phyloP scores from a whole-genome alignment of 2,113 vertebrate species.

The Brachyistius frenatus region DNA sequence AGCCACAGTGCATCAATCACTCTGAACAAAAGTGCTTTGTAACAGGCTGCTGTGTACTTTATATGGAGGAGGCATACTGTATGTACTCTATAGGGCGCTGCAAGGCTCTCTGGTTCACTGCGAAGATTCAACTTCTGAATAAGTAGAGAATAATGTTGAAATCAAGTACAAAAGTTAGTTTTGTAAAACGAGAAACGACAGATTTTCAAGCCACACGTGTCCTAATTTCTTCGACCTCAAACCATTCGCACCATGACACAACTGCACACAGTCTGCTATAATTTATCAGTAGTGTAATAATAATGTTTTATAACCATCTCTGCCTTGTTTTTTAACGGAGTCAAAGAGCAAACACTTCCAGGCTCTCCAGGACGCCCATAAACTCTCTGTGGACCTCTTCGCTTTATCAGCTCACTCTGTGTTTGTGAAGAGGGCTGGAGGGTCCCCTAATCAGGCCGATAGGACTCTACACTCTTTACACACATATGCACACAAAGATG shows the following conservation, averaged over 20 bases:
- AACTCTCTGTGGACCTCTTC: slow-evolving; percentile 65
- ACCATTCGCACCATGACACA: background rate
- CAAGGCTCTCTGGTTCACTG: background rate
- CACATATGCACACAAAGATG: slow-evolving; percentile 2
- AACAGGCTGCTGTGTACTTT: background rate
- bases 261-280: background rate
- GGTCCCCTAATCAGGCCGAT: slow-evolving; percentile 68
- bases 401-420: slow-evolving; percentile 73
- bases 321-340: slow-evolving; percentile 41
- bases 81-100: slow-evolving; percentile 28
- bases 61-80: background rate
- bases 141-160: no score
- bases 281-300: background rate
- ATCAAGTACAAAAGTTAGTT: no score
- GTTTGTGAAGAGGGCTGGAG: slow-evolving; percentile 83
- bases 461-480: slow-evolving; percentile 42
- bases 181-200: no score
- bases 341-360: slow-evolving; percentile 69
- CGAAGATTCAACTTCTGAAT: no score
- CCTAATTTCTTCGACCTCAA: no score
- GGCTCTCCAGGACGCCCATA: slow-evolving; percentile 65
- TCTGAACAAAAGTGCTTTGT: slow-evolving; percentile 44
- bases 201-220: background rate
- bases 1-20: slow-evolving; percentile 57
- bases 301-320: slow-evolving; percentile 30